phyloP scores from a whole-genome alignment of 1,140 invertebrate species.

The Macrobrachium rosenbergii region DNA sequence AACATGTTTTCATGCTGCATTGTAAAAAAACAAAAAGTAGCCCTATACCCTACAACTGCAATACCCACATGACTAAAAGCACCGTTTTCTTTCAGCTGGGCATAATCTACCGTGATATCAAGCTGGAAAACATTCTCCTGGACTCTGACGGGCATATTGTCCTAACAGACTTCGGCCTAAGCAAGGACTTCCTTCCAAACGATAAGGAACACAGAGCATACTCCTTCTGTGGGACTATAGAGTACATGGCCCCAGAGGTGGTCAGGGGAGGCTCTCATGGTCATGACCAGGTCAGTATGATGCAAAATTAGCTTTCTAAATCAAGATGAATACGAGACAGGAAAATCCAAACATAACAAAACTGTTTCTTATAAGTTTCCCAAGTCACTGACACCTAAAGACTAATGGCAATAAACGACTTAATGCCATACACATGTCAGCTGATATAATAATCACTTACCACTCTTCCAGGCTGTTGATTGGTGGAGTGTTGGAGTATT shows the following conservation, averaged over 20 bases:
- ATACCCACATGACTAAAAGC: too few relatives aligned
- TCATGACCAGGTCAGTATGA: constrained; percentile 82
- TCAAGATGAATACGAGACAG: too few relatives aligned
- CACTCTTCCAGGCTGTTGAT: constrained; percentile 85
- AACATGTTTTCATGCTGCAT: too few relatives aligned
- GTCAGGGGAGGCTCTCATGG: constrained; percentile 85
- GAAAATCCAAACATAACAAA: too few relatives aligned
- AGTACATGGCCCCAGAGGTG: constrained; percentile 96
- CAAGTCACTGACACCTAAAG: too few relatives aligned
- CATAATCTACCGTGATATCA: constrained; percentile 97
- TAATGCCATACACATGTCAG: not conserved
- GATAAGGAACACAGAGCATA: constrained; percentile 84
- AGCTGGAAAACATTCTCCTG: constrained; percentile 92
- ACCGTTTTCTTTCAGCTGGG: constrained; percentile 73
- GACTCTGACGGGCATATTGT: constrained; percentile 91
- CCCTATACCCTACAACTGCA: too few relatives aligned
- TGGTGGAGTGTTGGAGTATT: constrained; percentile 99
- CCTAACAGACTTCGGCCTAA: constrained; percentile 82
- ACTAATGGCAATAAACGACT: too few relatives aligned
- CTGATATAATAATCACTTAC: not conserved
- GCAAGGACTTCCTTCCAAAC: constrained; percentile 72
- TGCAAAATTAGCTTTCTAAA: too few relatives aligned
- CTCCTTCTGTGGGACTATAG: constrained; percentile 98
- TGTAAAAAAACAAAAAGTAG: too few relatives aligned
- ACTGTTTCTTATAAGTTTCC: too few relatives aligned